Percentiles rank a stretch among this genome's conserved stretches.
Conservation (phyloP, 2,888 invertebrate genomes). For the Cenopis cana region DNA sequence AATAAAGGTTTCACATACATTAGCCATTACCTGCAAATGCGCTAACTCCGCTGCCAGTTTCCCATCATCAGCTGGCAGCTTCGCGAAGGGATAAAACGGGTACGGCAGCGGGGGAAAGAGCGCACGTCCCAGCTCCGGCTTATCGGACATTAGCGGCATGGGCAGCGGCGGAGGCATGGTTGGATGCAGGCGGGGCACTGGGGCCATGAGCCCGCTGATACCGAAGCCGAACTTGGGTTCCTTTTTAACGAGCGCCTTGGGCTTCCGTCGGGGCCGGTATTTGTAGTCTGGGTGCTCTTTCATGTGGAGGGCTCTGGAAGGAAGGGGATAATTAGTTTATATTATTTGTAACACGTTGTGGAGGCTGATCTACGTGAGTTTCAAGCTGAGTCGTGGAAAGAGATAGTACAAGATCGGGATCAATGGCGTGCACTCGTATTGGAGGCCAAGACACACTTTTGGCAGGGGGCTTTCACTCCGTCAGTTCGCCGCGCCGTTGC, state of each 20-base stretch:
- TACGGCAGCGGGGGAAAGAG: slow-evolving; percentile 90
- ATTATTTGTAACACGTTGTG: no score
- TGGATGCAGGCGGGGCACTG: slow-evolving; percentile 80
- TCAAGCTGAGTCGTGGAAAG: no score
- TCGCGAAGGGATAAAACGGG: slow-evolving; percentile 88
- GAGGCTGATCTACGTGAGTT: no score
- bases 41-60: slow-evolving; percentile 89
- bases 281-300: slow-evolving; percentile 97
- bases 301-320: slow-evolving; percentile 95
- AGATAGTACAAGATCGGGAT: no score
- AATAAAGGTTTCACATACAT: slow-evolving; percentile 39
- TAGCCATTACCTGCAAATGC: slow-evolving; percentile 80
- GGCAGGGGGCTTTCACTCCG: no score
- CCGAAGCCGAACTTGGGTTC: slow-evolving; percentile 90
- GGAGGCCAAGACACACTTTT: no score
- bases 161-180: slow-evolving; percentile 77
- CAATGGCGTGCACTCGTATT: no score
- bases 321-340: background rate
- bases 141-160: slow-evolving; percentile 79
- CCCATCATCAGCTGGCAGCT: slow-evolving; percentile 79
- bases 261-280: slow-evolving; percentile 94
- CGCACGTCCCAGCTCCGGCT: slow-evolving; percentile 87
- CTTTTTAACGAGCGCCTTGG: slow-evolving; percentile 93
- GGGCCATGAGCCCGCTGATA: slow-evolving; percentile 87
- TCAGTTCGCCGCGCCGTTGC: no score